These are phyloP conservation scores for Menura novaehollandiae DNA, from an alignment of 2,113 vertebrate genomes.

Conservation along the genomic window DNA sequence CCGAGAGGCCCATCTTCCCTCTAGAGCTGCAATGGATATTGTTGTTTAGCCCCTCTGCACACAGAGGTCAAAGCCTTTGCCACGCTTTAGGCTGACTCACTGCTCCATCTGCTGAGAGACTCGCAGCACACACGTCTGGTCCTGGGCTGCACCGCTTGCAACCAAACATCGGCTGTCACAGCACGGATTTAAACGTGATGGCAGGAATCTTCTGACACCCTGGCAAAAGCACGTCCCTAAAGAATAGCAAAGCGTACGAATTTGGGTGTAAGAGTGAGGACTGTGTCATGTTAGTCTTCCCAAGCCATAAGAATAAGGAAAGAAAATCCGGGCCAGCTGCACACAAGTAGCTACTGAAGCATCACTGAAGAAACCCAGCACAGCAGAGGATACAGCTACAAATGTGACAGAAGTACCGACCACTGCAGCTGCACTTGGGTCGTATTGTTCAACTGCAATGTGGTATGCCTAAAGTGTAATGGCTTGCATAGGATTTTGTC, in stretches of 20 bases:
- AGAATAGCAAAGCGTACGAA: background rate
- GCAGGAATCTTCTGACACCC: background rate
- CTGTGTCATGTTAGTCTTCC: background rate
- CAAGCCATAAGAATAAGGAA: background rate
- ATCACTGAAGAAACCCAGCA: background rate
- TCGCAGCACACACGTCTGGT: background rate
- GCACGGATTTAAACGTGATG: background rate
- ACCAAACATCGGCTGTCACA: background rate
- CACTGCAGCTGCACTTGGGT: background rate
- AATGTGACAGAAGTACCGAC: background rate
- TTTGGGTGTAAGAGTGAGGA: background rate
- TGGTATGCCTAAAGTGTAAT: background rate
- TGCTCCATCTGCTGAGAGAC: conserved; percentile 29
- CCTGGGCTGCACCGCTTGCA: background rate
- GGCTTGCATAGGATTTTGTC: background rate
- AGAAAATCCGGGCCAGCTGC: background rate
- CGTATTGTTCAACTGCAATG: background rate
- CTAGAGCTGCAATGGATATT: background rate
- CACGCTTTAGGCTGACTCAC: background rate
- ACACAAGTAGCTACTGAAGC: background rate
- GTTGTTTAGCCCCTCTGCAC: background rate
- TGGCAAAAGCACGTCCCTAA: background rate
- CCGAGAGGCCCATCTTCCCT: background rate
- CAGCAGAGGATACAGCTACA: background rate
- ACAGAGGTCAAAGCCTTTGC: background rate